Base-by-base conservation (phyloP, 2,797 vertebrate species). In the Danio choprae region DNA sequence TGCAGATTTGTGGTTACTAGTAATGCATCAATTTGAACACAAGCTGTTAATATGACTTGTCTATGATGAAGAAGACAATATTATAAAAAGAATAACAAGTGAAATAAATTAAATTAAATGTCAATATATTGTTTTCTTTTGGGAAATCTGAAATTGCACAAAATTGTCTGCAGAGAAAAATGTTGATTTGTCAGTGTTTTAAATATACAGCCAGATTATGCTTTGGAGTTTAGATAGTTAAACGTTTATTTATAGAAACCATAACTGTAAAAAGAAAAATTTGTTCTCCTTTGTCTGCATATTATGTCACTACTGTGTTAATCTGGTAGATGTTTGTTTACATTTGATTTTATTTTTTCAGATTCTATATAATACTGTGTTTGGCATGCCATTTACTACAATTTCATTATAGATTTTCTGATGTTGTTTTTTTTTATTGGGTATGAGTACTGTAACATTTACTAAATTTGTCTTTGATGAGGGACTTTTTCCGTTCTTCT, bases 251-350 rank as follows among this genome's bases (percentile, higher is more conserved):
- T 20, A 50, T 10, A 18, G 41, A 63, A 51, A 6, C 9, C 3
- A 2, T 70, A 7, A 38, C 38, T 62, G 44, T 74, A 12, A 38
- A 74, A 13, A 9, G 16, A 48, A 29, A 15, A 60, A 29, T n/a
- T 60, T 16, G 1, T 58, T n/a, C 2, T 46, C 12, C 11, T 50
- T 12, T 71, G 38, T 55, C 16, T 18, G n/a, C n/a, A 48, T 13
- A 73, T 38, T 59, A 62, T 63, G 48, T 53, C 13, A 53, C 16
- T 50, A 38, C n/a, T 64, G 20, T 65, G 46, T 64, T 22, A 16
- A 64, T 15, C 36, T 65, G 7, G 11, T 68, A 41, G n/a, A 55
- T 70, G n/a, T 70, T 40, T n/a, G 38, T 70, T 70, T 70, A 55
- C n/a, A 55, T 70, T 70, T 20, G 6, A 18, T 53, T 70, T 70